A percentile compares a stretch with the other conserved stretches of the same genome.
phyloP scores from a whole-genome alignment of 2,113 vertebrate genomes.

The Holacanthus passer region DNA sequence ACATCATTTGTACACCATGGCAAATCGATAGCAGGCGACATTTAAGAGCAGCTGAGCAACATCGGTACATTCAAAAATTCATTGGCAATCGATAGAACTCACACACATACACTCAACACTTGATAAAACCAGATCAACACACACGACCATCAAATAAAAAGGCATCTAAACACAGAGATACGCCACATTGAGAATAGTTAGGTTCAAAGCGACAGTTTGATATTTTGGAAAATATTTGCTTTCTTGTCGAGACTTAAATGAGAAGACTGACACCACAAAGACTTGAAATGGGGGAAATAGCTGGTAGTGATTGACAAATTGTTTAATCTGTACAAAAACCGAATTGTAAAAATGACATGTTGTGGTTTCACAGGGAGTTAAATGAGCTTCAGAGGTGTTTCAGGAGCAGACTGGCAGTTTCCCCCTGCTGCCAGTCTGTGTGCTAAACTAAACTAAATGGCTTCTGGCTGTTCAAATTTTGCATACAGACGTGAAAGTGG shows the following conservation, averaged over 20 bases:
- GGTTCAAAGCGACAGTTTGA: constrained; percentile 29
- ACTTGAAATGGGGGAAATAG: neutral
- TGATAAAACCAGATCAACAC: constrained; percentile 56
- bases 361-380: neutral
- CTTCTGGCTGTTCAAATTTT: neutral
- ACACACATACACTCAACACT: constrained; percentile 47
- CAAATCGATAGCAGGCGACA: constrained; percentile 79
- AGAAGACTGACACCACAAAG: neutral
- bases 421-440: neutral
- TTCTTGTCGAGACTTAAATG: neutral
- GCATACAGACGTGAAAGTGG: neutral
- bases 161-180: constrained; percentile 48
- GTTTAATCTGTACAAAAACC: neutral
- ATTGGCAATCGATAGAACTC: constrained; percentile 64
- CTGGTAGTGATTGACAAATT: neutral
- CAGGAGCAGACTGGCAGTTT: neutral
- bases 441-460: neutral
- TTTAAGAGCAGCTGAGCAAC: constrained; percentile 79
- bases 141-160: constrained; percentile 43
- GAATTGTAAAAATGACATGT: no score
- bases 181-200: constrained; percentile 34
- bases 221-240: constrained; percentile 15
- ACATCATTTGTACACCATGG: constrained; percentile 82
- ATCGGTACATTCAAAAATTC: constrained; percentile 81
- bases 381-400: neutral